Evolutionary conservation across 2,797 vertebrate genomes (phyloP).

Genomic region (Oreochromis mossambicus): DNA sequence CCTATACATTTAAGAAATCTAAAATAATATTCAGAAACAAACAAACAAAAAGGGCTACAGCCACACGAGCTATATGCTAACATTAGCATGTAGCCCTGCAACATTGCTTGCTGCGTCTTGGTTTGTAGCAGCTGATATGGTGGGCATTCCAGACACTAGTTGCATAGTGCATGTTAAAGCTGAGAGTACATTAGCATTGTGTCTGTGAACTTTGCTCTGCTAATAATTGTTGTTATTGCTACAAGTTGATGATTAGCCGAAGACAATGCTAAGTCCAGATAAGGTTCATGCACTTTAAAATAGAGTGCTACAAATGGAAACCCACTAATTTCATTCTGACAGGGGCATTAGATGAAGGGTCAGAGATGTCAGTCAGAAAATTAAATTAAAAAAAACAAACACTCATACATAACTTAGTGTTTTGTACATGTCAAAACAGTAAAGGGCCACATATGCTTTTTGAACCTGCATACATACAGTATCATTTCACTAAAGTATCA

Average conservation of each 20-base stretch:
- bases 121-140: neutral
- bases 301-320: neutral
- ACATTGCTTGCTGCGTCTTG: neutral
- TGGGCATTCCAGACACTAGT: neutral
- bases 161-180: neutral
- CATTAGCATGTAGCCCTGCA: neutral
- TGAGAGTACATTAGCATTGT: neutral
- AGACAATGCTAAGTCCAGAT: neutral
- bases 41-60: neutral
- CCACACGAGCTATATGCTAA: neutral
- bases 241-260: neutral
- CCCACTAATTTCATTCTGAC: neutral
- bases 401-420: neutral
- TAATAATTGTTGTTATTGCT: neutral
- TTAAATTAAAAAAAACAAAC: neutral
- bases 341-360: neutral
- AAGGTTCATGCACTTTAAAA: neutral
- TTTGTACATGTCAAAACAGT: neutral
- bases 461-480: neutral
- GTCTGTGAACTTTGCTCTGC: neutral
- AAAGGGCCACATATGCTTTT: neutral
- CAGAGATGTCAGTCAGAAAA: neutral
- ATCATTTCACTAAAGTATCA: neutral
- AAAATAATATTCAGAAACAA: neutral
- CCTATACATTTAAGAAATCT: neutral